These are phyloP conservation scores for Tragulus kanchil DNA, from an alignment of 2,113 vertebrate genomes.

Conservation along the genomic window DNA sequence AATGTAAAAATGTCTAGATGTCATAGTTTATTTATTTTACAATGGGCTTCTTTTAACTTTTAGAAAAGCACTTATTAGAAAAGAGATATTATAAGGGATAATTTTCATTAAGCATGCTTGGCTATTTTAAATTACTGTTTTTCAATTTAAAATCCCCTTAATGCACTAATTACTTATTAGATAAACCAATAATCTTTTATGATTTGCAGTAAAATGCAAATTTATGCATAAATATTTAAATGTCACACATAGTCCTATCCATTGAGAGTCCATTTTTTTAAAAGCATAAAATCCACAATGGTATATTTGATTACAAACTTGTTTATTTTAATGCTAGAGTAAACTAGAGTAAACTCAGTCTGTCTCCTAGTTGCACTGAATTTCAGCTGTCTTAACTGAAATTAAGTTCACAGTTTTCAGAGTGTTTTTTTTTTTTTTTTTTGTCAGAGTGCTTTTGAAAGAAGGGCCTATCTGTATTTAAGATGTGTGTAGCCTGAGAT, in stretches of 20 bases:
- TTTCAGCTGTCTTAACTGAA: slow-evolving; percentile 58
- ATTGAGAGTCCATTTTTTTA: neutral
- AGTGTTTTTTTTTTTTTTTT: neutral
- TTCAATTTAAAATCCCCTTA: slow-evolving; percentile 69
- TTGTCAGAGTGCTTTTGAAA: slow-evolving; percentile 28
- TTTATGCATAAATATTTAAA: slow-evolving; percentile 68
- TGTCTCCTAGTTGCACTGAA: slow-evolving; percentile 51
- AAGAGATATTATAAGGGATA: slow-evolving; percentile 54
- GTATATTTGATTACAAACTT: slow-evolving; percentile 35
- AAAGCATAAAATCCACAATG: slow-evolving; percentile 2
- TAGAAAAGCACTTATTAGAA: slow-evolving; percentile 60
- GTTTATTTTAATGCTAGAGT: slow-evolving; percentile 55
- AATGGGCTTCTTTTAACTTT: slow-evolving; percentile 60
- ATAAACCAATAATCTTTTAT: slow-evolving; percentile 69
- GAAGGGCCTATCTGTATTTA: slow-evolving; percentile 19
- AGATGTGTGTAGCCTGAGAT: neutral
- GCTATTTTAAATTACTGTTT: slow-evolving; percentile 65
- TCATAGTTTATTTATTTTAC: slow-evolving; percentile 54
- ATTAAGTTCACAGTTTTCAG: slow-evolving; percentile 45
- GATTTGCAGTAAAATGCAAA: slow-evolving; percentile 63
- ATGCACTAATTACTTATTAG: slow-evolving; percentile 64
- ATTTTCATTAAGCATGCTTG: slow-evolving; percentile 66
- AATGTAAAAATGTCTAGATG: slow-evolving; percentile 56
- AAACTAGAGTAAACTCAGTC: slow-evolving; percentile 8
- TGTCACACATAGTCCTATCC: slow-evolving; percentile 41